Evolutionary conservation across 2,113 vertebrate species (phyloP), one percentile per base, ranked within the genome.

Genomic region (Gambusia affinis): DNA sequence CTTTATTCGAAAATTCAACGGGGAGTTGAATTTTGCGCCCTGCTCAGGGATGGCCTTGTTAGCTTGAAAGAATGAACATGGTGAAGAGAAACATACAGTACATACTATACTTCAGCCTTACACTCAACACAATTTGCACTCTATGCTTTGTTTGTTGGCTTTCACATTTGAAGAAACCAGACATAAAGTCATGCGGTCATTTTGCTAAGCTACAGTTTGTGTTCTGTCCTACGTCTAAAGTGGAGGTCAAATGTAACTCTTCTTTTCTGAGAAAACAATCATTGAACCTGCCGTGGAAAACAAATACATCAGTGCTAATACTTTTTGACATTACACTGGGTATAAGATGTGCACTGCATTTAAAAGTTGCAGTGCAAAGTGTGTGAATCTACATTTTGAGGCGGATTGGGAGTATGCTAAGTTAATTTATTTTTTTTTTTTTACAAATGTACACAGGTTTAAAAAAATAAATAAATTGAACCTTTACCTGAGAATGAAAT

Each of bases 1-100:
- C 95, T 95, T 95, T 95, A 95, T 89, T 95, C 92, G 73, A 89
- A 93, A 94, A 91, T 95, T 95, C 95, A 94, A 93, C 95, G 51
- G 81, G 51, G 79, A 81, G 93, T 94, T 94, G 94, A 90, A 94
- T 94, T 94, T 94, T 92, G 78, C 63, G 87, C 94, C 94, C 94
- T 93, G 89, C 95, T 95, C 95, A 95, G 95, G 95, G 92, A 95
- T 90, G 94, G 95, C 94, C 92, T 94, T 86, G 85, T 94, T 94
- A 94, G 94, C 93, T 94, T 94, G 94, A 94, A 95, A 94, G 92
- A 94, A 94, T 93, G 93, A 93, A 91, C 83, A 87, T 28, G 76
- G 86, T 81, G 91, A 92, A 92, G 91, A 93, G 85, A 93, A 85
- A 91, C 89, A 90, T 82, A 85, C 88, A 83, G 71, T 80, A 85